Evolutionary conservation across 1,140 invertebrate species (phyloP), one percentile per base, ranked within the genome.

Genomic region (Agrilus planipennis): DNA sequence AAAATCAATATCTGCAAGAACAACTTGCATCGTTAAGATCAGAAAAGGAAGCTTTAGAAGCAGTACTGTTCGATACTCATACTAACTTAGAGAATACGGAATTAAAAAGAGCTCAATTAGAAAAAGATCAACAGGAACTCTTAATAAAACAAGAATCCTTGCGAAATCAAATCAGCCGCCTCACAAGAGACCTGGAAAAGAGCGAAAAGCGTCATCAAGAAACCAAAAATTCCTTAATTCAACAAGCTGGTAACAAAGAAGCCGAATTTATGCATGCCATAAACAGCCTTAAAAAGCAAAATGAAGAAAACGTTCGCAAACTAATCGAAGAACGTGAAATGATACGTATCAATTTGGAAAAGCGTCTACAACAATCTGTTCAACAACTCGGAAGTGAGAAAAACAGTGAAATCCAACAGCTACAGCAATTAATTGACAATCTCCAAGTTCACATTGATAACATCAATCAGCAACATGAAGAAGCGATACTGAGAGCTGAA

Each of bases 31-130:
- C 81, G 0, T 59, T 82, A 17, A 68, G 83, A 9, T 76, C 75
- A 2, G 84, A 89, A 55, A 89, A 89, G 61, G 82, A 86, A 57
- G 77, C 82, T 0, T 60, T 89, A 3, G 84, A 89, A 60, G 81
- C 79, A 5, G 77, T 85, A 9, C 61, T 87, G 2, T 87, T 86
- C 51, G 82, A 87, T 46, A 81, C 81, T 0, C 80, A 84, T 51
- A 83, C 78, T 16, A 79, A 81, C 54, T 56, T 89, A 15, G 84
- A 87, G 57, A 70, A 76, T 14, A 73, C 76, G 0, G 81, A 86
- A 29, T 71, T 70, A 15, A 79, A 76, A 52, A 72, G 80, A 20
- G 62, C 67, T 23, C 80, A 85, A 44, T 53, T 86, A 7, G 83
- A 87, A 48, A 76, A 79, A 29, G 82, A 86, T 39, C 62, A 79